Percentiles rank a stretch among this genome's conserved stretches.
Evolutionary conservation across 23 tunicate genomes (phyloP).

Genomic region (Diplosoma virens): DNA sequence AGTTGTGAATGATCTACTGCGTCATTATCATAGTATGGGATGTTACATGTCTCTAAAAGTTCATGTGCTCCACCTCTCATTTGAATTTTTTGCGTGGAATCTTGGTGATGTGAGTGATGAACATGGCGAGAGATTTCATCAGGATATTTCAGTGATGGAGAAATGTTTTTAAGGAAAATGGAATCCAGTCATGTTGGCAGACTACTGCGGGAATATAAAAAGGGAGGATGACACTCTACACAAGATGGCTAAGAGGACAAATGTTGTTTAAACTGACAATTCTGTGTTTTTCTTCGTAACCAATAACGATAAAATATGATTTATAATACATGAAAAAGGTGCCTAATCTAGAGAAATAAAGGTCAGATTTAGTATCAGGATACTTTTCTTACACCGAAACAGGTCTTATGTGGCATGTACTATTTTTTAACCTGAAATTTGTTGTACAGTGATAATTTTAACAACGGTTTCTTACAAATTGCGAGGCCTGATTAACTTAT

Average conservation of each 20-base stretch:
- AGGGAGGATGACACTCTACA: conserved; percentile 14
- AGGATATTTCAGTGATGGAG: conserved; percentile 6
- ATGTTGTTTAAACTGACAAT: conserved; percentile 5
- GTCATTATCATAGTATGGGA: background rate
- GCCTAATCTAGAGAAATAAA: conserved; percentile 4
- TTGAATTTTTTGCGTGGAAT: conserved; percentile 1
- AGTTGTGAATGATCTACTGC: background rate
- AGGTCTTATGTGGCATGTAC: conserved; percentile 9
- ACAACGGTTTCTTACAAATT: too few relatives aligned
- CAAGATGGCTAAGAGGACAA: conserved; percentile 13
- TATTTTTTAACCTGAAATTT: conserved; percentile 12
- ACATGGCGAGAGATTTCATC: conserved; percentile 18
- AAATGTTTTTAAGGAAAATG: conserved; percentile 10
- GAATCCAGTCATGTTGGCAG: conserved; percentile 12
- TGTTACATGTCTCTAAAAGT: conserved; percentile 8
- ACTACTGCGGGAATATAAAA: conserved; percentile 8
- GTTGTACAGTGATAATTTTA: background rate
- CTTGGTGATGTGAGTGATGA: conserved; percentile 10
- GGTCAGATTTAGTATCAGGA: conserved; percentile 10
- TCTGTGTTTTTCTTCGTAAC: background rate
- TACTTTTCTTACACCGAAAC: conserved; percentile 4
- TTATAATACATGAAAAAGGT: conserved; percentile 3
- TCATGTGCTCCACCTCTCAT: conserved; percentile 7
- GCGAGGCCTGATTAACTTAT: too few relatives aligned
- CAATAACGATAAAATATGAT: background rate